phyloP scores from a whole-genome alignment of 2,797 vertebrate species.

The Diceros bicornis region DNA sequence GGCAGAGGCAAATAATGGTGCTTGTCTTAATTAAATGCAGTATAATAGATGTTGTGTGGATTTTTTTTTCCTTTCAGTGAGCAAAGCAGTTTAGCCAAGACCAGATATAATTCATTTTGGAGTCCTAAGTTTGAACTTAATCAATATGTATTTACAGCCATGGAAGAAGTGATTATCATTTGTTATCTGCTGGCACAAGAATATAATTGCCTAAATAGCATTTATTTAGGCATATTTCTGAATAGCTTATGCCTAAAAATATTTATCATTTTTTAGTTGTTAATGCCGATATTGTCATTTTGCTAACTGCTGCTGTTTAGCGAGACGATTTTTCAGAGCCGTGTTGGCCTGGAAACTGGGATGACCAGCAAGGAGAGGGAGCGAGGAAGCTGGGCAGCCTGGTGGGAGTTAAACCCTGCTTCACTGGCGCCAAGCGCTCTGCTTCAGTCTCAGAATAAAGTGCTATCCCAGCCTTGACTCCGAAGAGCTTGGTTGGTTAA shows the following conservation, averaged over 20 bases:
- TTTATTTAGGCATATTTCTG: conserved; percentile 84
- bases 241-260: conserved; percentile 75
- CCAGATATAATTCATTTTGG: conserved; percentile 91
- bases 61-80: conserved; percentile 84
- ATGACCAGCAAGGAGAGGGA: background rate
- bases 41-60: conserved; percentile 90
- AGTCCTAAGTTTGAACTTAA: conserved; percentile 91
- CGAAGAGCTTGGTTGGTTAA: background rate
- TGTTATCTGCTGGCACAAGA: conserved; percentile 82
- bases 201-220: conserved; percentile 80
- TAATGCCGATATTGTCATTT: conserved; percentile 51
- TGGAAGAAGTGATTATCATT: conserved; percentile 85
- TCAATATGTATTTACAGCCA: conserved; percentile 92
- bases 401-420: fast-evolving
- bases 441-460: background rate
- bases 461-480: fast-evolving
- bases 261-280: conserved; percentile 72
- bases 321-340: conserved; percentile 68
- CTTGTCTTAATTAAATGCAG: conserved; percentile 94
- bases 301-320: conserved; percentile 71
- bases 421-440: fast-evolving
- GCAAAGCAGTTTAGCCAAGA: conserved; percentile 90
- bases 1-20: conserved; percentile 91
- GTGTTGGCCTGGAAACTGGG: background rate
- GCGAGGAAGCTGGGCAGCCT: fast-evolving